Evolutionary conservation across 2,113 vertebrate genomes (phyloP), one percentile per base, ranked within the genome.

Genomic region (Cynocephalus volans): DNA sequence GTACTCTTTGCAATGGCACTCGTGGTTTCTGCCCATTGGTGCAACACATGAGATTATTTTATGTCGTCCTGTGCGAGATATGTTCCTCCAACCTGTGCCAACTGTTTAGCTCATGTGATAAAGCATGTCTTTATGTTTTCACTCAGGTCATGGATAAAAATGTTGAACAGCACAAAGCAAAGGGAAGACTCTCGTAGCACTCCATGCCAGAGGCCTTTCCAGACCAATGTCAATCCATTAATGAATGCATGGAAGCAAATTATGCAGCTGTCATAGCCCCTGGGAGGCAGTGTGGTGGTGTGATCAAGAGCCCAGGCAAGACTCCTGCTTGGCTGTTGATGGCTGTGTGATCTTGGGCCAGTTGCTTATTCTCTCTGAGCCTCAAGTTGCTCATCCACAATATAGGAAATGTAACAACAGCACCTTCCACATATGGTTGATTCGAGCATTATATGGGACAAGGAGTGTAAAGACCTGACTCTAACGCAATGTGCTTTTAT

Each of bases 11-110:
- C 45, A 15, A 7, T 0, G 58, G 67, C 0, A 1, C n/a, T 62
- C 7, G 0, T 4, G 21, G 36, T 48, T 58, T 36, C 77, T 24
- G 1, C 28, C 17, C 19, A 2, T 0, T 3, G 14, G 0, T 48
- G 76, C 5, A 54, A n/a, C 31, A 23, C 18, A 15, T 8, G 23
- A 52, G 41, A 31, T 9, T 21, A 48, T 11, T 36, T 62, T 0
- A 9, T 2, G 33, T 23, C 0, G 1, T 10, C 17, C 70, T 28
- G 18, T 14, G 11, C 13, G 0, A 2, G 50, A 12, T 9, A 17
- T 19, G 54, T 3, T 72, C 48, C 18, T 91, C 45, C 23, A 12
- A 33, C 6, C 9, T n/a, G 21, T 6, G 15, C n/a, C 52, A 48
- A 26, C 33, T 23, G 60, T 15, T 91, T 23, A 14, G n/a, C 4